Conservation (phyloP, 2,113 vertebrate species). For the Irena cyanogastra region DNA sequence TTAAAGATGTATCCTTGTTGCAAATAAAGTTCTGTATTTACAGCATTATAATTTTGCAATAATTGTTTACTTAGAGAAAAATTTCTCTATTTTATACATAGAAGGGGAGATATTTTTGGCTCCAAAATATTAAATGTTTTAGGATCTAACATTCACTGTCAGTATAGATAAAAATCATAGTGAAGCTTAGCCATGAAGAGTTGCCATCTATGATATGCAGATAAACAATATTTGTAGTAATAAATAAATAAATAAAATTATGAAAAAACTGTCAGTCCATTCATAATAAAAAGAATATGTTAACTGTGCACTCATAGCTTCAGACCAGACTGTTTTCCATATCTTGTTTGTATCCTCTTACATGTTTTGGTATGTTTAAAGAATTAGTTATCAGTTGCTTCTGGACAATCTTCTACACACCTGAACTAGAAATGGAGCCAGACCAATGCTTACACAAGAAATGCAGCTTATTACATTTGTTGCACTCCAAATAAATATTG, state of each 20-base stretch:
- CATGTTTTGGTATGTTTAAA: too few relatives aligned
- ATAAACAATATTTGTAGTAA: neutral
- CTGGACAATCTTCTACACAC: conserved; percentile 61
- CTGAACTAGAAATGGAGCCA: conserved; percentile 1
- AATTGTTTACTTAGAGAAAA: neutral
- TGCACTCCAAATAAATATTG: conserved; percentile 78
- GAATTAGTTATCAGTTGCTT: too few relatives aligned
- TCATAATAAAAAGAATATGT: neutral
- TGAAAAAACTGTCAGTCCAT: neutral
- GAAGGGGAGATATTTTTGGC: neutral
- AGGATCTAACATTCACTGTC: neutral
- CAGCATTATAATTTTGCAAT: neutral
- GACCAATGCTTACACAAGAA: conserved; percentile 67
- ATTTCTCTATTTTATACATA: neutral
- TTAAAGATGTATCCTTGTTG: neutral
- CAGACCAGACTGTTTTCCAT: conserved; percentile 11
- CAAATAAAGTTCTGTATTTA: neutral
- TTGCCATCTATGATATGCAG: neutral
- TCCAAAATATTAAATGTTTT: neutral
- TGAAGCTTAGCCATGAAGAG: neutral
- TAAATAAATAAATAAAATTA: conserved; percentile 32
- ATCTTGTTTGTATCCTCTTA: conserved; percentile 32
- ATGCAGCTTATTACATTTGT: conserved; percentile 73
- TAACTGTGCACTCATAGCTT: conserved; percentile 23
- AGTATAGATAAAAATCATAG: neutral